Base-by-base conservation (phyloP, 2,113 vertebrate genomes). In the Gadus macrocephalus region DNA sequence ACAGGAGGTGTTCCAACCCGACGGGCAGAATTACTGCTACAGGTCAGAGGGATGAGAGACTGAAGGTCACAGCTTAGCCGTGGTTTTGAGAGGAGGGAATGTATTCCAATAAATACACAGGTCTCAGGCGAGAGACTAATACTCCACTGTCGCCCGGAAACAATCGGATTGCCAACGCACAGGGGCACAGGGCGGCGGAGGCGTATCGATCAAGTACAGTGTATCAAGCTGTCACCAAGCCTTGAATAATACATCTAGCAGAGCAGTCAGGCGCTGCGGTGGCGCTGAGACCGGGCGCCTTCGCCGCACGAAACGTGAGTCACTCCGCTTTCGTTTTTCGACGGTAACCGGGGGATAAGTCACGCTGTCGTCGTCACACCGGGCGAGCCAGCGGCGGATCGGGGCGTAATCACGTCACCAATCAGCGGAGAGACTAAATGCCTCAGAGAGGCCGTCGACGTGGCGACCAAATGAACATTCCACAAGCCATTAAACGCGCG, bases 1-100 rank as follows among this genome's bases (percentile, higher is more conserved):
- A 72, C 86, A 70, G 62, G 58, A 22, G 74, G 72, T 75, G 78
- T 73, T 73, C 79, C 78, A 15, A 78, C 80, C 56, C 86, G 82
- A 83, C 81, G 74, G 69, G 73, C 78, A 81, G 85, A 88, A 89
- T 89, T 87, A 88, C 81, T 81, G 76, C 73, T 82, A 91, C 90
- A 91, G 88, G 89, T 91, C 88, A 88, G 80, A 70, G 87, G 80
- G 71, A 56, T 20, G 75, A 87, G 83, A 84, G 59, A 15, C 81
- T 86, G 87, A 90, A 89, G 87, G 89, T 83, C 88, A 87, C 78
- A 83, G 86, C 85, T 90, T 85, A 88, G 87, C 83, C 82, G 82
- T 77, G 86, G 74, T 84, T 86, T 86, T 81, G 76, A 31, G 76
- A 53, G 62, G 55, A 74, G 75, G 81, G 86, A 83, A 85, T 79